Conservation (phyloP, 1,140 invertebrate genomes). For the Trichonephila inaurata region DNA sequence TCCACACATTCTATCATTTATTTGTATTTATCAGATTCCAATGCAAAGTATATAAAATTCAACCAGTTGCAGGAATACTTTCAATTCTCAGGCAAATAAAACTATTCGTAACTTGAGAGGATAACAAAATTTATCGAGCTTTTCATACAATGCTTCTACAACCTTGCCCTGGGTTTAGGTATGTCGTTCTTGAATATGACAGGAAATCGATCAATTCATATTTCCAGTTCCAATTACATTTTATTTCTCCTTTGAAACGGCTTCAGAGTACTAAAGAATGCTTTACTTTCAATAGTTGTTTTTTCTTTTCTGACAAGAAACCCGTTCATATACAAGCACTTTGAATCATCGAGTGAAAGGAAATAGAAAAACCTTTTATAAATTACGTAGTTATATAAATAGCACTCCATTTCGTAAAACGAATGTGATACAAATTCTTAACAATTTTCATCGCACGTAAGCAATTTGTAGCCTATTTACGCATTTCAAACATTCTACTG, state of each 20-base stretch:
- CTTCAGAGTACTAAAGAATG: background rate
- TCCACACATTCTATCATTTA: too few species aligned
- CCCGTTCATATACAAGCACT: background rate
- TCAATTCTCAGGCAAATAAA: slow-evolving; percentile 14
- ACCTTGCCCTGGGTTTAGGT: background rate
- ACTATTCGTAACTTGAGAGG: background rate
- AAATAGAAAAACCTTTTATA: background rate
- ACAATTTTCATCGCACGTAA: too few species aligned
- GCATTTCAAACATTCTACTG: too few species aligned
- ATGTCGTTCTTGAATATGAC: slow-evolving; percentile 3
- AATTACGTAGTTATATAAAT: too few species aligned
- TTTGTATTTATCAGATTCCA: too few species aligned
- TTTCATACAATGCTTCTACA: slow-evolving; percentile 3
- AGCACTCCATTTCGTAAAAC: too few species aligned
- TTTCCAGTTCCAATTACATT: background rate
- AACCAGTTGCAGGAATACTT: background rate
- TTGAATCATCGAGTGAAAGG: background rate
- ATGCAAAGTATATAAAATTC: background rate
- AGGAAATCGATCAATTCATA: slow-evolving; percentile 40
- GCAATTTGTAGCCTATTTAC: too few species aligned
- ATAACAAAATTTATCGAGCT: slow-evolving; percentile 3
- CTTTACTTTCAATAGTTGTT: background rate
- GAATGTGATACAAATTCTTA: too few species aligned
- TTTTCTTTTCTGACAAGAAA: background rate
- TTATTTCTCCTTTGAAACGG: background rate